Evolutionary conservation across 2,888 invertebrate species (phyloP).

Genomic region (Cephus nigrinus): DNA sequence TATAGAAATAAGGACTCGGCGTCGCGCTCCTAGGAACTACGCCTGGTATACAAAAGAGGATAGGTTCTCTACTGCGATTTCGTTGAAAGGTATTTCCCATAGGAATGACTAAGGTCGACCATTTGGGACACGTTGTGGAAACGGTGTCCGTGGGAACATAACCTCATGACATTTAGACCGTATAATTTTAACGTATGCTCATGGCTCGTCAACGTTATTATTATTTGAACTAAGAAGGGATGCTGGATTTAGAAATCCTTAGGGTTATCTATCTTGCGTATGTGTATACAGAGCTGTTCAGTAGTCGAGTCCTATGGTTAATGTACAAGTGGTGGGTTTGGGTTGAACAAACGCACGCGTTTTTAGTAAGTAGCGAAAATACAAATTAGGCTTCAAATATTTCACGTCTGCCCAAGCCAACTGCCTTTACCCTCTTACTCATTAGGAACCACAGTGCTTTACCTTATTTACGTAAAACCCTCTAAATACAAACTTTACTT

Average conservation of each 20-base stretch:
- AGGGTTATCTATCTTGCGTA: background rate
- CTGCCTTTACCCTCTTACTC: background rate
- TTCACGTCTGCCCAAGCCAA: background rate
- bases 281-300: background rate
- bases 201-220: background rate
- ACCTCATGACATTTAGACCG: background rate
- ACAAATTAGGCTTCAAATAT: conserved; percentile 29
- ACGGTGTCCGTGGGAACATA: background rate
- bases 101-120: background rate
- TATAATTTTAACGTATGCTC: background rate
- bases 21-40: background rate
- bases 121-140: background rate
- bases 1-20: background rate
- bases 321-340: too few relatives aligned
- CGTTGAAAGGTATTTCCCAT: background rate
- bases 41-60: background rate
- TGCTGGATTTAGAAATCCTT: background rate
- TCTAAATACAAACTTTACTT: background rate
- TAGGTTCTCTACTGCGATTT: background rate
- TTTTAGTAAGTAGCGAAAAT: conserved; percentile 21
- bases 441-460: background rate
- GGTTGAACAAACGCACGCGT: too few relatives aligned
- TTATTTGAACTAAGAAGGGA: background rate
- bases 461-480: background rate
- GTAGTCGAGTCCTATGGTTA: too few relatives aligned